A percentile compares a stretch with the other conserved stretches of the same genome.
phyloP scores from a whole-genome alignment of 2,888 invertebrate genomes.

The Brenthis daphne region DNA sequence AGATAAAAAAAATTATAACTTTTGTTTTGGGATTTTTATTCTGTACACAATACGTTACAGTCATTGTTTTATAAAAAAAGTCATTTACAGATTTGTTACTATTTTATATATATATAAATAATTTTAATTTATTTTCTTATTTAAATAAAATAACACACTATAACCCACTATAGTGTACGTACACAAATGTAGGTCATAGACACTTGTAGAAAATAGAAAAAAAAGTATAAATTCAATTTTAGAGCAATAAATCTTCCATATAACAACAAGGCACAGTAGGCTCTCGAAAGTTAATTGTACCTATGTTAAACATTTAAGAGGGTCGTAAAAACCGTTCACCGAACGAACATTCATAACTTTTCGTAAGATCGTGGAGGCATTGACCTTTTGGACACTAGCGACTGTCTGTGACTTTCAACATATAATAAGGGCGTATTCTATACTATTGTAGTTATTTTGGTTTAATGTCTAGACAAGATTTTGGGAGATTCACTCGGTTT shows the following conservation, averaged over 20 bases:
- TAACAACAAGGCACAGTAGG: not conserved
- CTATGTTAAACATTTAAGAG: not conserved
- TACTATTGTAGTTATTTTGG: constrained; percentile 1
- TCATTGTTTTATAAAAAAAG: too few relatives aligned
- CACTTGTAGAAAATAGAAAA: too few relatives aligned
- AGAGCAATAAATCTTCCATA: not conserved
- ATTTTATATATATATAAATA: too few relatives aligned
- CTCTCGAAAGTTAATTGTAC: not conserved
- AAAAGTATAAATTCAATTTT: too few relatives aligned
- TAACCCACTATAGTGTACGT: too few relatives aligned
- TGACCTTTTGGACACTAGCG: constrained; percentile 1
- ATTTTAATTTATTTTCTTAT: too few relatives aligned
- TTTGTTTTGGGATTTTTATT: too few relatives aligned
- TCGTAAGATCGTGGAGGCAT: not conserved
- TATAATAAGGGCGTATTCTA: not conserved
- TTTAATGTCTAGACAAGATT: constrained; percentile 10
- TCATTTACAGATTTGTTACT: too few relatives aligned
- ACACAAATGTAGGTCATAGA: too few relatives aligned
- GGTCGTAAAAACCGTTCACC: constrained; percentile 5
- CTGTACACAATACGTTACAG: too few relatives aligned
- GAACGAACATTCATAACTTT: constrained; percentile 3
- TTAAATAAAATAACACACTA: too few relatives aligned
- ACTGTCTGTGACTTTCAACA: constrained; percentile 6
- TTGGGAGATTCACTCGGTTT: not conserved
- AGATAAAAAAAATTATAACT: too few relatives aligned